Evolutionary conservation across 1,140 invertebrate species (phyloP).

Genomic region (Parasteatoda tepidariorum): DNA sequence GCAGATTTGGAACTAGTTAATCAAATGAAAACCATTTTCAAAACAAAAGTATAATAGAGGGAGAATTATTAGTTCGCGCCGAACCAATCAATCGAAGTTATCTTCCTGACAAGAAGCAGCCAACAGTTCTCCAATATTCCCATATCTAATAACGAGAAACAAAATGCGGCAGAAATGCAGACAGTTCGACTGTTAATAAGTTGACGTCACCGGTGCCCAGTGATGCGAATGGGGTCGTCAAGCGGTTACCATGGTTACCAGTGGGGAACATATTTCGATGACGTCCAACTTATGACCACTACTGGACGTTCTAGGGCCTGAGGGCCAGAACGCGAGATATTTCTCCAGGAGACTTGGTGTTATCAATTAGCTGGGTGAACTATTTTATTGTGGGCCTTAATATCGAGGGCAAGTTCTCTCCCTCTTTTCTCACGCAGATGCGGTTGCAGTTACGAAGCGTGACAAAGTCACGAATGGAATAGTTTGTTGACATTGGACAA

Average conservation of each 20-base stretch:
- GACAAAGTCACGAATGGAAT: slow-evolving; percentile 7
- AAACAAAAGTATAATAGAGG: not conserved
- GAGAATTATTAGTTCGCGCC: not conserved
- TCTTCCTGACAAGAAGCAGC: not conserved
- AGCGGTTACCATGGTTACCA: slow-evolving; percentile 49
- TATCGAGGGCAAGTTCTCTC: not conserved
- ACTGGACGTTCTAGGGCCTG: slow-evolving; percentile 29
- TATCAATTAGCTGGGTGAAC: slow-evolving; percentile 41
- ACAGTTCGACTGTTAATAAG: slow-evolving; percentile 60
- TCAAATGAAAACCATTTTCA: not conserved
- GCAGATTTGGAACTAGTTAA: not conserved
- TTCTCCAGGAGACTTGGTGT: not conserved
- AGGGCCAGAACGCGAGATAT: slow-evolving; percentile 20
- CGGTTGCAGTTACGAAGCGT: not conserved
- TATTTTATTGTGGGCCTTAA: slow-evolving; percentile 37
- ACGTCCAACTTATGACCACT: slow-evolving; percentile 58
- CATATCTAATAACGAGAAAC: slow-evolving; percentile 34
- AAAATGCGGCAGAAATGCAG: slow-evolving; percentile 57
- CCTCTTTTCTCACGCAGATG: not conserved
- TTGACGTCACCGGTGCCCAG: slow-evolving; percentile 53
- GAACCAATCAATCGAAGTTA: not conserved
- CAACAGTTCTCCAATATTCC: not conserved
- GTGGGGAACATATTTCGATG: slow-evolving; percentile 59
- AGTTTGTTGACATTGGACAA: not conserved
- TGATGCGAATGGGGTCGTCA: slow-evolving; percentile 53